A percentile compares a stretch with the other conserved stretches of the same genome.
phyloP scores from a whole-genome alignment of 2,797 vertebrate species.

The Macropus fuliginosus region DNA sequence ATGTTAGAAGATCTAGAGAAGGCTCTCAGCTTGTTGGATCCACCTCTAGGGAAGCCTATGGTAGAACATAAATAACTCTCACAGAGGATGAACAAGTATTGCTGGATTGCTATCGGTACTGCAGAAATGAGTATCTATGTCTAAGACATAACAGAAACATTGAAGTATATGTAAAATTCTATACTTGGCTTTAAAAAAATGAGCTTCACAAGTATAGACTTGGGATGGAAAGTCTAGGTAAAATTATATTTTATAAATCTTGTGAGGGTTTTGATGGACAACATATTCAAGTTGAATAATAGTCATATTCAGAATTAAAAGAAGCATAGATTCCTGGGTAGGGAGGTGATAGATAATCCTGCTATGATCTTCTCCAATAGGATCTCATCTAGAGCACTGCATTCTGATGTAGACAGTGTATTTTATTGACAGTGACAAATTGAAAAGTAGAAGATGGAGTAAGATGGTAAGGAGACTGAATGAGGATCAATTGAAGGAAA shows the following conservation, averaged over 20 bases:
- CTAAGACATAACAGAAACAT: not conserved
- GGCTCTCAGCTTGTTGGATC: not conserved
- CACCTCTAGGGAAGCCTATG: not conserved
- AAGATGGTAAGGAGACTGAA: not conserved
- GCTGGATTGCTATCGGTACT: not conserved
- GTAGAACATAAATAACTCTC: not conserved
- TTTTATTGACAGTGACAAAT: not conserved
- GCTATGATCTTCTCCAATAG: not conserved
- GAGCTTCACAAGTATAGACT: not conserved
- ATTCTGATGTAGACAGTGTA: not conserved
- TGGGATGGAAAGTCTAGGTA: not conserved
- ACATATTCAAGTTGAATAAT: not conserved
- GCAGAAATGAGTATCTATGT: not conserved
- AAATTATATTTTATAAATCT: not conserved
- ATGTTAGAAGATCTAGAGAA: not conserved
- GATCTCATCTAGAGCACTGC: not conserved
- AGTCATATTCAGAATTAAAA: not conserved
- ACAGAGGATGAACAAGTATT: not conserved
- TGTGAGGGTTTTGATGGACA: not conserved
- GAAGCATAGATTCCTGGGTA: not conserved
- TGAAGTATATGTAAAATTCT: not conserved
- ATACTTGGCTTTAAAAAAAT: not conserved
- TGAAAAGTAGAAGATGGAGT: not conserved
- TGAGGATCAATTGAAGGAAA: not conserved
- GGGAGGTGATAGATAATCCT: not conserved